Base-by-base conservation (phyloP, 2,113 vertebrate species). In the Camelus bactrianus region DNA sequence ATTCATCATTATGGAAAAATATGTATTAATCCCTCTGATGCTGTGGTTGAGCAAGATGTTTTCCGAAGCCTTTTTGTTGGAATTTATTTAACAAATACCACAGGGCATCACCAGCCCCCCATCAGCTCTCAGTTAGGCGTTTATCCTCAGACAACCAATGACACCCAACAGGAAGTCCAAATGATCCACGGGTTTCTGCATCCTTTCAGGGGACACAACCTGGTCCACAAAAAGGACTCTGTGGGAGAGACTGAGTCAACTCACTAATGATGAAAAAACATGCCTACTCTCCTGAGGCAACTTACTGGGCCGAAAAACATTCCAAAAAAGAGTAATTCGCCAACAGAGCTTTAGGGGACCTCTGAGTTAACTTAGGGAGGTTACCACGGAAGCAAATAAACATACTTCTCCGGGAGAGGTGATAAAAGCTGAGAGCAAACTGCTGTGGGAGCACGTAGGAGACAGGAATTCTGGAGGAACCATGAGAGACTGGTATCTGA, bases 351-450 rank as follows among this genome's bases (percentile, higher is more conserved):
- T 30, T 32, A 54, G 6, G 19, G 38, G 46, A 89, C 50, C 52
- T 62, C n/a, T 2, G 76, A 76, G 80, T 88, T 46, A 38, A 38
- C 64, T 69, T 19, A 22, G 30, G 14, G 26, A 88, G 35, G 50
- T 67, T n/a, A 26, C 35, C 30, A 35, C 2, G 35, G 77, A 52
- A 54, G 30, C 62, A 77, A 50, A 58, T 46, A 54, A 52, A 6
- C 7, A 19, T 2, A 2, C 62, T 52, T 58, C 60, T n/a, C 77
- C 16, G 30, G 62, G 54, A 76, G 16, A 82, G 4, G 19, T 0
- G 6, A 20, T 9, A 38, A 52, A 14, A 0, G 32, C 11, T 28
- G 9, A 62, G 3, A 26, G 5, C n/a, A 42, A 10, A 28, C n/a
- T 60, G 15, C 50, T 20, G 15, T 22, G 2, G 35, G 24, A 12